Evolutionary conservation across 2,888 invertebrate species (phyloP), one percentile per base, ranked within the genome.

Genomic region (Clistopyga incitator): DNA sequence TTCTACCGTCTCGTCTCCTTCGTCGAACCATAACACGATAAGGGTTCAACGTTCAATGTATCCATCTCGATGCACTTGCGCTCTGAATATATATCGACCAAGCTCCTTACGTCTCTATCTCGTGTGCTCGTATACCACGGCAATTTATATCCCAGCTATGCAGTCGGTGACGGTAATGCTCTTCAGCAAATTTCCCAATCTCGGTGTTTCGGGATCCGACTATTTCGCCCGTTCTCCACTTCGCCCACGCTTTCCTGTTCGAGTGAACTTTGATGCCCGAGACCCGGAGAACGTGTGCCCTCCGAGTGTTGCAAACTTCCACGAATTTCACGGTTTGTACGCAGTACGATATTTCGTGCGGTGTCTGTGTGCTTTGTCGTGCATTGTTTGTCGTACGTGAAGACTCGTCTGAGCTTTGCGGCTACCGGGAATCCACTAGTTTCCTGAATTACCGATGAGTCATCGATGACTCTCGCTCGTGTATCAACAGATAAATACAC

Each of bases 361-460:
- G 56, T 56, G 3, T 29, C 15, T 56, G 56, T 56, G 29, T 59
- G 0, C 10, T 38, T 38, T 15, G 4, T 0, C 29, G 56, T 61
- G 34, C 18, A 64, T 18, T 34, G 34, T 34, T 25, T 1, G 15
- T 20, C 15, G 15, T 25, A 13, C 23, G 25, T 13, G 50, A 6
- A 3, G 25, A 38, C 2, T 8, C 18, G 38, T n/a, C 3, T 8
- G 8, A 64, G 64, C 10, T 18, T 64, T 18, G 38, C 64, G 38
- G 18, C 38, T 20, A 15, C 59, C 67, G 34, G 45, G 23, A 65
- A 71, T 72, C 29, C 47, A 20, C 6, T 56, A 59, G 47, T 50
- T 64, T 47, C 20, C 20, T 20, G 29, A 77, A 77, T 56, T 38
- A 42, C 47, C 80, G 68, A 64, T 81, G 80, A 81, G 61, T 81